These are phyloP conservation scores for Protobothrops mucrosquamatus DNA, from an alignment of 2,113 vertebrate species.

Conservation along the genomic window DNA sequence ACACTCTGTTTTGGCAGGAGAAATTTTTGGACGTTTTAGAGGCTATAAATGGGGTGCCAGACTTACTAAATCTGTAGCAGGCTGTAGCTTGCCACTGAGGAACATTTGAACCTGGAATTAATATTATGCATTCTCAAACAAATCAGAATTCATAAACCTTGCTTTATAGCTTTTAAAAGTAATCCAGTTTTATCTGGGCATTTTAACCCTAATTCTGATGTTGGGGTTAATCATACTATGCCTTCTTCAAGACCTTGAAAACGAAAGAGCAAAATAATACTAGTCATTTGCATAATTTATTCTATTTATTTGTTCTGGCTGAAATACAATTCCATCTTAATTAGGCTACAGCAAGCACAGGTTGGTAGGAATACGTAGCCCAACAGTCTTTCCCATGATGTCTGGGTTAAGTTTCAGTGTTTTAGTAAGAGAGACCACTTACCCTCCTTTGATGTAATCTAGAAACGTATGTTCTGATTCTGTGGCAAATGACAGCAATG, in stretches of 20 bases:
- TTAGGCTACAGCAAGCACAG: neutral
- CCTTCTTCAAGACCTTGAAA: neutral
- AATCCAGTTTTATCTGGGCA: neutral
- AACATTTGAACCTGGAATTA: neutral
- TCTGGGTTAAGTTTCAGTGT: neutral
- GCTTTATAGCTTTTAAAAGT: neutral
- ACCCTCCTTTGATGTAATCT: slow-evolving; percentile 97
- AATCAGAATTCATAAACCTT: neutral
- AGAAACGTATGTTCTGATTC: slow-evolving; percentile 92
- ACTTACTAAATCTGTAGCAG: neutral
- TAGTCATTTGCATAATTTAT: neutral
- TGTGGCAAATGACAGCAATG: slow-evolving; percentile 88
- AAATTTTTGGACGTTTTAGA: neutral
- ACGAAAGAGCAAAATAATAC: neutral
- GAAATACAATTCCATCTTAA: neutral
- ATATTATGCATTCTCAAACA: neutral
- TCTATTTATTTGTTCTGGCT: neutral
- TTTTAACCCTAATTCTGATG: neutral
- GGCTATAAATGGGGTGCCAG: neutral
- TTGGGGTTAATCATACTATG: neutral
- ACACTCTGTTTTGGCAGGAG: neutral
- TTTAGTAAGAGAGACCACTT: slow-evolving; percentile 54
- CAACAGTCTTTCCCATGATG: neutral
- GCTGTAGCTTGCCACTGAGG: neutral
- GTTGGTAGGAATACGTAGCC: neutral